phyloP scores from a whole-genome alignment of 2,797 vertebrate species.

The Arremon aurantiirostris region DNA sequence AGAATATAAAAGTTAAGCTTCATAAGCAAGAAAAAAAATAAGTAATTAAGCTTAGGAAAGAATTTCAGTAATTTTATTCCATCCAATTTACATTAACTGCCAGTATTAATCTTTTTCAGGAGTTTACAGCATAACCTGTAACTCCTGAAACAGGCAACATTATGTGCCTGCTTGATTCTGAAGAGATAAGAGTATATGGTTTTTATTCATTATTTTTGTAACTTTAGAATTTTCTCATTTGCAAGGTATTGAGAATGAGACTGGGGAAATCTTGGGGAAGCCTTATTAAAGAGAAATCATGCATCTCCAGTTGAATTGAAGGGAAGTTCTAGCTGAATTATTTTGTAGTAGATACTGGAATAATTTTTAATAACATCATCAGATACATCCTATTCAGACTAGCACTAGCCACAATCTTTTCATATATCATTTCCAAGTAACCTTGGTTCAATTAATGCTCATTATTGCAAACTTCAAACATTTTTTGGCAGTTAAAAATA shows the following conservation, averaged over 20 bases:
- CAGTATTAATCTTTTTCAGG: neutral
- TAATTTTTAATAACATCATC: neutral
- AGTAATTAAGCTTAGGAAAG: neutral
- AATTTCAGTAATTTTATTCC: neutral
- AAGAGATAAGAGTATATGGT: neutral
- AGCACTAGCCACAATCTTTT: neutral
- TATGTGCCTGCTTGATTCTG: neutral
- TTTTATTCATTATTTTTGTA: neutral
- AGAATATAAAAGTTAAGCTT: conserved; percentile 26
- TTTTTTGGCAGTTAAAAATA: neutral
- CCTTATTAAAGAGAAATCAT: conserved; percentile 34
- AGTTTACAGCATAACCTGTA: neutral
- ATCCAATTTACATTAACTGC: neutral
- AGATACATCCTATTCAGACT: neutral
- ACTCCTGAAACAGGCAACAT: neutral
- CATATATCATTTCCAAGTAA: neutral
- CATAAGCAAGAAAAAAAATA: neutral
- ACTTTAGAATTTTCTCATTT: neutral
- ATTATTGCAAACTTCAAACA: neutral
- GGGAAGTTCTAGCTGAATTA: neutral
- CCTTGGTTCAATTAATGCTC: neutral
- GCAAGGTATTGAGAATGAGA: neutral
- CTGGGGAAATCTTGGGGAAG: neutral
- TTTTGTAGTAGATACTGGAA: neutral
- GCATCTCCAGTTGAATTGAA: neutral